These are phyloP conservation scores for Bombus huntii DNA, from an alignment of 1,140 invertebrate species.

Conservation along the genomic window DNA sequence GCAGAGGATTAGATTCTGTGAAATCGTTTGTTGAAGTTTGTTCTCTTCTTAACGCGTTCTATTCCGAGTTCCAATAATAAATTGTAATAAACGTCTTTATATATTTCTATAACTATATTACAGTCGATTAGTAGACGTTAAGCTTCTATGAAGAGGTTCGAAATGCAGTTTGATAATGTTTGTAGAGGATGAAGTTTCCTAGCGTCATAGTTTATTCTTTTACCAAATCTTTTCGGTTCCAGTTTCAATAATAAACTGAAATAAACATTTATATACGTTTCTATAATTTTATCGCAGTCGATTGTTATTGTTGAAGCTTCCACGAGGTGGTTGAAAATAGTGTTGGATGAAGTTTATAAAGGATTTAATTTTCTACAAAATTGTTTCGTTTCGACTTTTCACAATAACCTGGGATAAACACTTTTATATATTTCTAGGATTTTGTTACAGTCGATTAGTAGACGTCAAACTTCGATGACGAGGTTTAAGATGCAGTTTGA, in stretches of 20 bases:
- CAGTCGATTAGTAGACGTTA: background rate
- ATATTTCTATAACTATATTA: background rate
- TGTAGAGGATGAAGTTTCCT: background rate
- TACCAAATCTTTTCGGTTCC: background rate
- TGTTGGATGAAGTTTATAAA: no score
- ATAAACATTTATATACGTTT: no score
- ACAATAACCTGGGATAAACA: no score
- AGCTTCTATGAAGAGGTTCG: background rate
- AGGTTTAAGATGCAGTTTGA: no score
- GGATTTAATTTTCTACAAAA: no score
- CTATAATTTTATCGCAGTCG: no score
- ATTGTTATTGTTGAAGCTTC: no score
- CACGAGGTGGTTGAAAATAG: no score
- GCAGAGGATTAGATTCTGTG: background rate
- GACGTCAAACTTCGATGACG: no score
- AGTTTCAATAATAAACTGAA: background rate
- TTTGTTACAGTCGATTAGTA: no score
- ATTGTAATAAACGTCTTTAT: background rate
- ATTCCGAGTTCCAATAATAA: background rate
- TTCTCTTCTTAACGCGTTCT: background rate
- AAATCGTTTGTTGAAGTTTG: background rate
- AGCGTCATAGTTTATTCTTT: background rate
- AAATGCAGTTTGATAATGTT: background rate
- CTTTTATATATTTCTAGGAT: no score
- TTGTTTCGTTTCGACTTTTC: no score